Percentiles rank a stretch among this genome's conserved stretches.
Evolutionary conservation across 2,113 vertebrate genomes (phyloP).

Genomic region (Brienomyrus longianalis): DNA sequence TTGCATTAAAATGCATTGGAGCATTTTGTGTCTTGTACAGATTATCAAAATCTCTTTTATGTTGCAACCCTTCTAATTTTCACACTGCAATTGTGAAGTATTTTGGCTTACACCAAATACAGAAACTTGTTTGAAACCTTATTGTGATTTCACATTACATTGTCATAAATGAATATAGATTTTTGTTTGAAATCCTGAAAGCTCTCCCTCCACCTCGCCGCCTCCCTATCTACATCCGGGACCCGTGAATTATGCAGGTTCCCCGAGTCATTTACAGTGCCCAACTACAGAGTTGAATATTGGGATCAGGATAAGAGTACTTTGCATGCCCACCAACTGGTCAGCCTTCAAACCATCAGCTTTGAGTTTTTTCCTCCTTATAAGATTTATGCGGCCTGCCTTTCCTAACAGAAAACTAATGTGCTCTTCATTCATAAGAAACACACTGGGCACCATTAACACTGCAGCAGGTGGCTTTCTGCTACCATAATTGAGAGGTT

Average conservation of each 20-base stretch:
- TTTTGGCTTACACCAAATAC: too few relatives aligned
- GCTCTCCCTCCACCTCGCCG: not conserved
- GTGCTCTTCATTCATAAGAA: conserved; percentile 52
- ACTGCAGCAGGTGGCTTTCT: conserved; percentile 50
- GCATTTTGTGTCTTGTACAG: too few relatives aligned
- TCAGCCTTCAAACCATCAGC: conserved; percentile 21
- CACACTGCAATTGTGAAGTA: too few relatives aligned
- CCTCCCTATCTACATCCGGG: not conserved
- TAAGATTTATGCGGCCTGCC: conserved; percentile 44
- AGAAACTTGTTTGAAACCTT: too few relatives aligned
- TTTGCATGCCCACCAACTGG: conserved; percentile 17
- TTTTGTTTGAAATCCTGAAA: not conserved
- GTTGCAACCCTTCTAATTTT: too few relatives aligned
- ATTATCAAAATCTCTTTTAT: too few relatives aligned
- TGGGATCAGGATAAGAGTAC: not conserved
- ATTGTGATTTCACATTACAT: too few relatives aligned
- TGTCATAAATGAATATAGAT: too few relatives aligned
- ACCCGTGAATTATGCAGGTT: not conserved
- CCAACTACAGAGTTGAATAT: not conserved
- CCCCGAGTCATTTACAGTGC: not conserved
- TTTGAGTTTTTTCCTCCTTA: conserved; percentile 32
- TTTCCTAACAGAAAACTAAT: conserved; percentile 48
- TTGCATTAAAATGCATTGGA: too few relatives aligned
- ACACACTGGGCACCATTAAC: conserved; percentile 52
- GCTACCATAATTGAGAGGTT: conserved; percentile 55